Evolutionary conservation across 1,140 invertebrate genomes (phyloP), one percentile per base, ranked within the genome.

Genomic region (Sweltsa coloradensis): DNA sequence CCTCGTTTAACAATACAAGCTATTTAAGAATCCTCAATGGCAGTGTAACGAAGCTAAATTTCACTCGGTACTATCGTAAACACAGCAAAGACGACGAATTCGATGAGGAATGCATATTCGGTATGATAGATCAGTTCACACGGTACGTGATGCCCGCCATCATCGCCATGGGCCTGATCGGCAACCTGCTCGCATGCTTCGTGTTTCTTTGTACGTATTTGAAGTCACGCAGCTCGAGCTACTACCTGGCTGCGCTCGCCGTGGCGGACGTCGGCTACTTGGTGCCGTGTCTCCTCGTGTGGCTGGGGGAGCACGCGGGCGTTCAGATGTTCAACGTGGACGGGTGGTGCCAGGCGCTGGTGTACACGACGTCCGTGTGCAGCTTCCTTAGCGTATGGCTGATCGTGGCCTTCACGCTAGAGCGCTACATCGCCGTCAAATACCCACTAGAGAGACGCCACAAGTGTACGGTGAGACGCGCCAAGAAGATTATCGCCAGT

Each of bases 351-450:
- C 72, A 77, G 49, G 60, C 62, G 1, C 58, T 76, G 6, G 71
- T 74, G 3, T 79, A 77, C 54, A 53, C 72, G 0, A 70, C 67
- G 34, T 71, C 73, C 31, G 73, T 74, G 0, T 74, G 69, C 50
- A 71, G 73, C 49, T 77, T 74, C 21, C 54, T 78, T 0, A 73
- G 69, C 49, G 74, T 76, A 5, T 78, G 75, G 74, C 57, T 77
- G 5, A 74, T 75, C 16, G 75, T 80, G 4, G 75, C 73, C 2
- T 79, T 81, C 57, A 80, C 78, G 0, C 69, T 78, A 0, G 78
- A 82, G 51, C 57, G 78, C 27, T 79, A 76, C 59, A 73, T 79
- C 34, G 76, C 78, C 1, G 72, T 81, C 0, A 77, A 78, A 51
- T 76, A 79, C 54, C 79, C 79, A 0, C 61, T 79, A 6, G 71